Evolutionary conservation across 2,888 invertebrate species (phyloP).

Genomic region (Leptogaster cylindrica): DNA sequence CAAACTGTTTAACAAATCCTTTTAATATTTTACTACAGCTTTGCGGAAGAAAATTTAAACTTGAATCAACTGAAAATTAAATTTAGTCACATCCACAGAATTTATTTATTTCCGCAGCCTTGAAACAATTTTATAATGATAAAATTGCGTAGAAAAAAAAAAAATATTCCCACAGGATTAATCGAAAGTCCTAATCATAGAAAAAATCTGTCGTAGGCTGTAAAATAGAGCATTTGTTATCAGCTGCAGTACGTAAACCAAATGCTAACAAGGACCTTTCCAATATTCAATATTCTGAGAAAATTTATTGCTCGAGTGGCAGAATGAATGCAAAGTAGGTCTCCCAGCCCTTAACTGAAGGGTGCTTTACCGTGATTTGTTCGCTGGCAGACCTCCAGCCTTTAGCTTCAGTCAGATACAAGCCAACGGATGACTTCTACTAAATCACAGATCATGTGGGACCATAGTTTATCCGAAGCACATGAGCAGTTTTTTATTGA

Average conservation of each 20-base stretch:
- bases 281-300: constrained; percentile 35
- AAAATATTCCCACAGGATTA: no score
- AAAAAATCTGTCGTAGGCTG: constrained; percentile 3
- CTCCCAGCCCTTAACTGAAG: constrained; percentile 21
- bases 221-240: constrained; percentile 13
- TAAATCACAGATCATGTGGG: constrained; percentile 33
- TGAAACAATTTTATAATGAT: no score
- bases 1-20: no score
- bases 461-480: constrained; percentile 31
- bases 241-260: constrained; percentile 17
- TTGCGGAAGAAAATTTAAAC: no score
- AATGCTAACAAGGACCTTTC: constrained; percentile 23
- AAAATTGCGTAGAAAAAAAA: no score
- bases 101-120: no score
- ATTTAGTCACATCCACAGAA: no score
- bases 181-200: no score
- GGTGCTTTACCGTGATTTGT: constrained; percentile 26
- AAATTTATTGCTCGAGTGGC: constrained; percentile 33
- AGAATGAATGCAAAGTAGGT: constrained; percentile 31
- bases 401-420: constrained; percentile 18
- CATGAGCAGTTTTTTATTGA: constrained; percentile 35
- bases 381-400: constrained; percentile 23
- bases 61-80: no score
- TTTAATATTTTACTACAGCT: no score
- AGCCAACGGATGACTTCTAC: constrained; percentile 13